Percentiles rank a stretch among this genome's conserved stretches.
Conservation (phyloP, 2,888 invertebrate species). For the Idaea aversata region DNA sequence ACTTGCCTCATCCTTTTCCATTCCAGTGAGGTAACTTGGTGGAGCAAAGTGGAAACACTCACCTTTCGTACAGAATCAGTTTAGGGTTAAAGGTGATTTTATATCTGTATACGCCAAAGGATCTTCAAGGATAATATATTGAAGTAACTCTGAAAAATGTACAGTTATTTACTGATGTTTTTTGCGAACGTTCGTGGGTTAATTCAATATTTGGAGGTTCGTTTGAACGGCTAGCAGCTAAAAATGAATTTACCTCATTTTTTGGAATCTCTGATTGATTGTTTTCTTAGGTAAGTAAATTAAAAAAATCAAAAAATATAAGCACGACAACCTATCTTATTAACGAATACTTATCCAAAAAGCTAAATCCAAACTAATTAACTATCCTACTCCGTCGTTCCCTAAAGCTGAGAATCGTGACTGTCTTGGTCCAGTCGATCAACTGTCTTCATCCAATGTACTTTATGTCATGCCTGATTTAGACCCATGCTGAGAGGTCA, state of each 20-base stretch:
- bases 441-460: too few species aligned
- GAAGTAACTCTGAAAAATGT: constrained; percentile 23
- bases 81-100: constrained; percentile 73
- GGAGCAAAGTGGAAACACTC: neutral
- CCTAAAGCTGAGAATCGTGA: too few species aligned
- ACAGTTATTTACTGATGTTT: constrained; percentile 22
- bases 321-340: too few species aligned
- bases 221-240: neutral
- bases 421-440: too few species aligned
- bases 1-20: too few species aligned
- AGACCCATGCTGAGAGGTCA: too few species aligned
- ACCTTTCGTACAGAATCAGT: constrained; percentile 58
- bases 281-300: too few species aligned
- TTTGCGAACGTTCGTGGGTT: constrained; percentile 8
- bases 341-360: too few species aligned
- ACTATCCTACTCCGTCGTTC: too few species aligned
- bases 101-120: constrained; percentile 43
- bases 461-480: too few species aligned
- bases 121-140: constrained; percentile 39
- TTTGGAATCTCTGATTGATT: neutral
- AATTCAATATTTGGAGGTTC: neutral
- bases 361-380: too few species aligned
- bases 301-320: too few species aligned
- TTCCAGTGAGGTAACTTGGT: neutral
- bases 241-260: neutral